These are phyloP conservation scores for Syritta pipiens DNA, from an alignment of 2,888 invertebrate species.

Conservation along the genomic window DNA sequence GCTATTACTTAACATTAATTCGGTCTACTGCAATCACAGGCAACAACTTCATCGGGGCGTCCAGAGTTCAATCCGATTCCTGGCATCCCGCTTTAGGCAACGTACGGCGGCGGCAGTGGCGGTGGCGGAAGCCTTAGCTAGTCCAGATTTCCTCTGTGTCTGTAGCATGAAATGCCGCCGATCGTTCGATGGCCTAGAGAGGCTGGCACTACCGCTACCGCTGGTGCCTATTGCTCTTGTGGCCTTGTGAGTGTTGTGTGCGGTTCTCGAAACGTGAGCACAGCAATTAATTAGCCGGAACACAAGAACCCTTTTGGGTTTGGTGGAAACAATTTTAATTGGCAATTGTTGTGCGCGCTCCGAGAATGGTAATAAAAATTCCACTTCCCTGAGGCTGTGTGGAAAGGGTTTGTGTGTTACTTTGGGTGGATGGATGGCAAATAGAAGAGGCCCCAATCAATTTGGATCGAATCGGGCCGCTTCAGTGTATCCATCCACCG, in stretches of 20 bases:
- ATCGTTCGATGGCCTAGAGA: background rate
- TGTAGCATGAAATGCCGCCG: slow-evolving; percentile 22
- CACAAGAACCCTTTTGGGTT: slow-evolving; percentile 73
- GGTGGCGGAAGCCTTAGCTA: background rate
- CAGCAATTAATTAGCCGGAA: slow-evolving; percentile 76
- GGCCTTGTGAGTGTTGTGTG: slow-evolving; percentile 62
- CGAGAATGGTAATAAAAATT: slow-evolving; percentile 75
- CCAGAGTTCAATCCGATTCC: slow-evolving; percentile 53
- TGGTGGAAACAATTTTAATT: slow-evolving; percentile 75
- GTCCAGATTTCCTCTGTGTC: slow-evolving; percentile 33
- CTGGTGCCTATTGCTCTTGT: slow-evolving; percentile 13
- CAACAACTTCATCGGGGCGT: slow-evolving; percentile 73
- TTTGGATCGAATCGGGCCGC: slow-evolving; percentile 18
- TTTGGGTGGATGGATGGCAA: too few species aligned
- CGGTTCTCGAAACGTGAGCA: slow-evolving; percentile 72
- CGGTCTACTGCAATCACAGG: slow-evolving; percentile 72
- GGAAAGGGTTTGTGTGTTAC: too few species aligned
- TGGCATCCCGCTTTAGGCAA: slow-evolving; percentile 36
- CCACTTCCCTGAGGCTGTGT: slow-evolving; percentile 54
- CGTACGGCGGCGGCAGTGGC: too few species aligned
- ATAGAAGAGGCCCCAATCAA: slow-evolving; percentile 57
- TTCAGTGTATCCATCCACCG: background rate
- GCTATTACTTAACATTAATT: slow-evolving; percentile 73
- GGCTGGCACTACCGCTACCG: background rate
- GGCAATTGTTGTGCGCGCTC: slow-evolving; percentile 76